Percentiles rank a stretch among this genome's conserved stretches.
Evolutionary conservation across 2,888 invertebrate genomes (phyloP).

Genomic region (Hyles lineata): DNA sequence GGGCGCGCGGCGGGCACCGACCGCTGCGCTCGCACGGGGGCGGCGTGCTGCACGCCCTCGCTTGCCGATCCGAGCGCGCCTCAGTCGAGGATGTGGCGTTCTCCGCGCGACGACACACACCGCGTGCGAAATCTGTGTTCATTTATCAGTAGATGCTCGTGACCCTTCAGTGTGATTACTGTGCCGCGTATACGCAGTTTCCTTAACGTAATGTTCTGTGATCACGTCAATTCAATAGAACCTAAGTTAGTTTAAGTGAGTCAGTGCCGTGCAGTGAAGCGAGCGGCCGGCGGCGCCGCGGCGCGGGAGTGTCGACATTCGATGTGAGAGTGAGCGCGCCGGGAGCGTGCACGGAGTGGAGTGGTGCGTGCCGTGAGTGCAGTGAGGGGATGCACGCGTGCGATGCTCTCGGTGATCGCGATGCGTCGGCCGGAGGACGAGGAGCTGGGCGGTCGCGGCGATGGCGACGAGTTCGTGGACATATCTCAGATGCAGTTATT

Average conservation of each 20-base stretch:
- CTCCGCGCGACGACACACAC: conserved; percentile 76
- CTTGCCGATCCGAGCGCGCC: conserved; percentile 74
- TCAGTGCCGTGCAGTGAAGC: conserved; percentile 43
- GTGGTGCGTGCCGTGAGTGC: conserved; percentile 68
- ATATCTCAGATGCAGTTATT: conserved; percentile 92
- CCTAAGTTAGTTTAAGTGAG: conserved; percentile 63
- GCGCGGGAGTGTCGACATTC: conserved; percentile 50
- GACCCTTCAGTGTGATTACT: conserved; percentile 62
- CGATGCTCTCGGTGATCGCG: conserved; percentile 87
- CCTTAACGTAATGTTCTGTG: conserved; percentile 77
- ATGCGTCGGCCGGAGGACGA: conserved; percentile 91
- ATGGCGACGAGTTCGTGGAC: conserved; percentile 91
- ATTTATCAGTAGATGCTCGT: conserved; percentile 77
- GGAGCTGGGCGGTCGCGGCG: conserved; percentile 81
- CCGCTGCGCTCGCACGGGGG: conserved; percentile 73
- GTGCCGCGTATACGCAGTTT: conserved; percentile 64
- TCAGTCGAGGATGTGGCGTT: conserved; percentile 85
- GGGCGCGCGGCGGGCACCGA: conserved; percentile 79
- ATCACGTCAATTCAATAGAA: conserved; percentile 76
- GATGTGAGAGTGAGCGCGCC: conserved; percentile 58
- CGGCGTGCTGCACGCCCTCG: conserved; percentile 79
- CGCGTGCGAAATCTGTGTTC: conserved; percentile 81
- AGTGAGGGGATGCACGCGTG: conserved; percentile 81
- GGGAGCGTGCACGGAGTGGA: conserved; percentile 56
- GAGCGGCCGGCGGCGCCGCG: conserved; percentile 49